phyloP scores from a whole-genome alignment of 2,888 invertebrate genomes.

The Pharmacophagus antenor region DNA sequence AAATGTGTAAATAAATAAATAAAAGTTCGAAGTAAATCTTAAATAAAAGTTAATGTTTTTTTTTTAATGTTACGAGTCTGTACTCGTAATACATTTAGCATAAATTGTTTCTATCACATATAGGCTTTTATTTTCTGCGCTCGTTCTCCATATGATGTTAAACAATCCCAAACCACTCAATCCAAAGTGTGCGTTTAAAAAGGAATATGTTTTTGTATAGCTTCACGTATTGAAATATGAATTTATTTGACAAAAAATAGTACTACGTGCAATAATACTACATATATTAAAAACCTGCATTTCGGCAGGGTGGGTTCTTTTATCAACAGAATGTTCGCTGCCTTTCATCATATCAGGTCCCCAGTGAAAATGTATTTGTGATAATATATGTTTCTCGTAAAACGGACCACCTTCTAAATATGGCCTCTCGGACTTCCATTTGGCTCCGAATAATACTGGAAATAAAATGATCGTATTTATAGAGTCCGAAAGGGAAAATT shows the following conservation, averaged over 20 bases:
- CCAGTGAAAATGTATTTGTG: conserved; percentile 87
- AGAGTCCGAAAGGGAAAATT: neutral
- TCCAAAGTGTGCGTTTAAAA: no score
- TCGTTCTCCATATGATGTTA: no score
- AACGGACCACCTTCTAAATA: conserved; percentile 82
- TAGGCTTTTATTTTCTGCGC: no score
- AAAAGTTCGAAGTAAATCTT: no score
- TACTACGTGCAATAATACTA: neutral
- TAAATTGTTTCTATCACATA: no score
- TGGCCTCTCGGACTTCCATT: conserved; percentile 82
- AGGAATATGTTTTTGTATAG: no score
- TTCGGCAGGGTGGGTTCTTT: conserved; percentile 79
- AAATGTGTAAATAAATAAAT: no score
- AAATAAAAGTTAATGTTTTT: no score
- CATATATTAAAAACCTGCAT: conserved; percentile 65
- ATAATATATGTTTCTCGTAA: conserved; percentile 81
- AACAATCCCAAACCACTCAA: no score
- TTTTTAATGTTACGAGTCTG: no score
- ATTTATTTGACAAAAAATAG: neutral
- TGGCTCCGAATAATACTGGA: conserved; percentile 82
- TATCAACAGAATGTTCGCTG: conserved; percentile 83
- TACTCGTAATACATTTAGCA: no score
- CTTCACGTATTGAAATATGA: neutral
- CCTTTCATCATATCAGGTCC: conserved; percentile 82
- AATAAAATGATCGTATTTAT: conserved; percentile 28